Evolutionary conservation across 2,113 vertebrate genomes (phyloP).

Genomic region (Sander lucioperca): DNA sequence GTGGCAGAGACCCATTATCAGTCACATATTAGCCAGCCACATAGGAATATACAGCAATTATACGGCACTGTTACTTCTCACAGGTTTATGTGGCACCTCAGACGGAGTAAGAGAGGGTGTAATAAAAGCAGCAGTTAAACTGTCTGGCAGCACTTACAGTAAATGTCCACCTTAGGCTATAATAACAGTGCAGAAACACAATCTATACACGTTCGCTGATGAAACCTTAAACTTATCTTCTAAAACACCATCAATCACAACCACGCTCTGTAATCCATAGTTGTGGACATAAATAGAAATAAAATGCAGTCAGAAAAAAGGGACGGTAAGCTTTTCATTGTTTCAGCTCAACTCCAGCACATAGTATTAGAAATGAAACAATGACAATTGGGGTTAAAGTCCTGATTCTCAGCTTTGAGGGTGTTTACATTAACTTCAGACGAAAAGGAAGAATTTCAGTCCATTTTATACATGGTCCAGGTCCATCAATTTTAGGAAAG

Average conservation of each 20-base stretch:
- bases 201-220: conserved; percentile 11
- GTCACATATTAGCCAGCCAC: background rate
- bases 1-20: conserved; percentile 10
- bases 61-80: conserved; percentile 14
- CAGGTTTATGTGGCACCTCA: conserved; percentile 25
- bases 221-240: conserved; percentile 29
- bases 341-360: background rate
- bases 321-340: background rate
- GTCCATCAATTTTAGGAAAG: background rate
- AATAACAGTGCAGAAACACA: conserved; percentile 35
- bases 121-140: conserved; percentile 59
- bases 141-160: conserved; percentile 33
- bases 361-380: conserved; percentile 11
- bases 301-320: background rate
- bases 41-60: conserved; percentile 24
- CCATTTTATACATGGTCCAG: background rate
- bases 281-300: conserved; percentile 17
- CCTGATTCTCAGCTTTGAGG: background rate
- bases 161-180: conserved; percentile 35
- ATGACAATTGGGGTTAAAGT: background rate
- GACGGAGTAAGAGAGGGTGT: conserved; percentile 29
- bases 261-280: conserved; percentile 11
- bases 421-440: conserved; percentile 1
- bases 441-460: background rate
- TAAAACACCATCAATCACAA: conserved; percentile 26